These are phyloP conservation scores for Artibeus jamaicensis DNA, from an alignment of 2,797 vertebrate species.

Conservation along the genomic window DNA sequence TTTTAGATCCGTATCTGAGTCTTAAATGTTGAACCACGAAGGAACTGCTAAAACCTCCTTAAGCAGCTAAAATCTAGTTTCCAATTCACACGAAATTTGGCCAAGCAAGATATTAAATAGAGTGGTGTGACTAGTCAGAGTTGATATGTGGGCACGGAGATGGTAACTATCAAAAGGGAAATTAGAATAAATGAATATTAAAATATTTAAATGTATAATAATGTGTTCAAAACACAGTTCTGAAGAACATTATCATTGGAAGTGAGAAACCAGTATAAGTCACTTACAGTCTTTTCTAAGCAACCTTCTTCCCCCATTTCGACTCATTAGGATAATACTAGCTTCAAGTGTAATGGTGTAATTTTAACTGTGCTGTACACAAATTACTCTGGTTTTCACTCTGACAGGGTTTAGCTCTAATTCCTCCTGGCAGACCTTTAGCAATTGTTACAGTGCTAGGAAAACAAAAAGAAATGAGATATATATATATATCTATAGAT, in stretches of 20 bases:
- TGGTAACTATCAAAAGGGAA: conserved; percentile 81
- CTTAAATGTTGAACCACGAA: conserved; percentile 74
- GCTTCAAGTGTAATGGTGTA: conserved; percentile 59
- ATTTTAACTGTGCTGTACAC: conserved; percentile 70
- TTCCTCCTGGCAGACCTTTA: conserved; percentile 72
- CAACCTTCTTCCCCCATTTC: conserved; percentile 68
- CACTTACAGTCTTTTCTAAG: conserved; percentile 70
- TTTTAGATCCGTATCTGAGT: conserved; percentile 64
- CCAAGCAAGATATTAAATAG: conserved; percentile 77
- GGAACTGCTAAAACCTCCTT: conserved; percentile 73
- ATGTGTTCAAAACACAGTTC: conserved; percentile 83
- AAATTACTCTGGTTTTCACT: conserved; percentile 60
- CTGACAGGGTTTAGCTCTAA: conserved; percentile 69
- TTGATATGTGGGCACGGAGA: conserved; percentile 73
- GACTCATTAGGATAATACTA: conserved; percentile 59
- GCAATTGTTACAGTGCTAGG: conserved; percentile 44
- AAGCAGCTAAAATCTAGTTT: conserved; percentile 77
- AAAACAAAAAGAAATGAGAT: conserved; percentile 57
- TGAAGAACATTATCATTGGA: conserved; percentile 80
- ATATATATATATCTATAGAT: background rate
- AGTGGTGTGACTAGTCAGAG: conserved; percentile 76
- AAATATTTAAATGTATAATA: conserved; percentile 84
- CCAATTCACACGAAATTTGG: conserved; percentile 79
- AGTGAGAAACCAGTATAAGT: conserved; percentile 76
- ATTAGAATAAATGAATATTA: conserved; percentile 87